Base-by-base conservation (phyloP, 1,140 invertebrate species). In the Platorchestia sp. region DNA sequence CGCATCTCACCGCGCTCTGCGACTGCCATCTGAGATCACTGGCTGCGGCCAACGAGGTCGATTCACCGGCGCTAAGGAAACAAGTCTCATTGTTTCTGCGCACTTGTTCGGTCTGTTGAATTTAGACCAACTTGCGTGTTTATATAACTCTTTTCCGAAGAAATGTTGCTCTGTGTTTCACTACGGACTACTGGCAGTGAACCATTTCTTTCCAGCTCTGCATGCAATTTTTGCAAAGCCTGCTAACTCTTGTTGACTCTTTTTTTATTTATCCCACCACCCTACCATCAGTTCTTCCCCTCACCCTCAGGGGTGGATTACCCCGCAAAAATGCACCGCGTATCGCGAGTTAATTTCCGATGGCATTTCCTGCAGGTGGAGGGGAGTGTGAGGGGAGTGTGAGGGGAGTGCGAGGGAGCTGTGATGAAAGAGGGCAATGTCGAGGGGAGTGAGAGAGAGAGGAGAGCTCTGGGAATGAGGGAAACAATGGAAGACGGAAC, bases 351-450 rank as follows among this genome's bases (percentile, higher is more conserved):
- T 93, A 93, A 93, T 93, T 93, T 93, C 91, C 91, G 96, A 95
- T 96, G 96, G 95, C 96, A 96, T 96, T 95, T 96, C 95, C 95
- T 95, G 95, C 95, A 86, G 95, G 95, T 95, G 95, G 95, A 95
- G 95, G 95, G 47, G 44, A 40, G 86, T 42, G 87, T 22, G 95
- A 45, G 96, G 96, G 95, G 95, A 96, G 95, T 96, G 95, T 95
- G 96, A 95, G 95, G 95, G 95, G 95, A 95, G 95, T 95, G 95
- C 95, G 96, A 89, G 86, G 42, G 44, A 19, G 41, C 45, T 41
- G 36, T 0, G 10, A 86, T 96, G 95, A 95, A 96, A 96, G 47
- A 53, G 43, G 44, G 22, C 0, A 75, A 36, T 45, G 95, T 41
- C 41, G 89, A n/a, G n/a, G n/a, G n/a, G n/a, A n/a, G n/a, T n/a